Percentiles rank a stretch among this genome's conserved stretches.
Evolutionary conservation across 1,140 invertebrate species (phyloP).

Genomic region (Sitobion miscanthi): DNA sequence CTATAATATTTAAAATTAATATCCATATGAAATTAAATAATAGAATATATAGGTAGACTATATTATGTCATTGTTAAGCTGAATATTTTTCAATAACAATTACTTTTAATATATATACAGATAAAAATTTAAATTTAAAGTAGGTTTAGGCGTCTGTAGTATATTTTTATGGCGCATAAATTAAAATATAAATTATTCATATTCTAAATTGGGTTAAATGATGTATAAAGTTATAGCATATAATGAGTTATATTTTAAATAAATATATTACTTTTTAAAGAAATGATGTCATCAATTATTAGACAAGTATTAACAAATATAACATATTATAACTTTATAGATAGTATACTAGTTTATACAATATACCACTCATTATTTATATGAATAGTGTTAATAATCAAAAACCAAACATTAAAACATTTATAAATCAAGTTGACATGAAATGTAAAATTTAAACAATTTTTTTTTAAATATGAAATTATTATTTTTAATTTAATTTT

Average conservation of each 20-base stretch:
- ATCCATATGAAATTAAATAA: background rate
- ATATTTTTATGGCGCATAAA: constrained; percentile 38
- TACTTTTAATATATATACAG: background rate
- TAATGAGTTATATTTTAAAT: constrained; percentile 27
- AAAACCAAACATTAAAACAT: constrained; percentile 10
- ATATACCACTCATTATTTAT: background rate
- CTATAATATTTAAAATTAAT: background rate
- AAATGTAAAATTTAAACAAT: background rate
- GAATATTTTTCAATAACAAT: constrained; percentile 17
- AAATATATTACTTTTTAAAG: background rate
- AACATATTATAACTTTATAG: background rate
- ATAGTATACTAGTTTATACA: background rate
- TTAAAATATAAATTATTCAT: constrained; percentile 49
- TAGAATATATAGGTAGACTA: background rate
- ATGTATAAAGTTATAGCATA: constrained; percentile 7
- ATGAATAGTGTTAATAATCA: background rate
- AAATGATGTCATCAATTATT: background rate
- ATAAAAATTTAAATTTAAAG: constrained; percentile 29
- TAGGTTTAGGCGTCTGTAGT: constrained; percentile 20
- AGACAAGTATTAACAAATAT: background rate
- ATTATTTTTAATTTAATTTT: background rate
- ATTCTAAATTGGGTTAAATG: constrained; percentile 3
- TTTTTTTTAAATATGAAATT: background rate
- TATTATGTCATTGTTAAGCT: background rate
- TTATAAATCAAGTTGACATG: background rate